Evolutionary conservation across 2,113 vertebrate species (phyloP).

Genomic region (Pleuronectes platessa): DNA sequence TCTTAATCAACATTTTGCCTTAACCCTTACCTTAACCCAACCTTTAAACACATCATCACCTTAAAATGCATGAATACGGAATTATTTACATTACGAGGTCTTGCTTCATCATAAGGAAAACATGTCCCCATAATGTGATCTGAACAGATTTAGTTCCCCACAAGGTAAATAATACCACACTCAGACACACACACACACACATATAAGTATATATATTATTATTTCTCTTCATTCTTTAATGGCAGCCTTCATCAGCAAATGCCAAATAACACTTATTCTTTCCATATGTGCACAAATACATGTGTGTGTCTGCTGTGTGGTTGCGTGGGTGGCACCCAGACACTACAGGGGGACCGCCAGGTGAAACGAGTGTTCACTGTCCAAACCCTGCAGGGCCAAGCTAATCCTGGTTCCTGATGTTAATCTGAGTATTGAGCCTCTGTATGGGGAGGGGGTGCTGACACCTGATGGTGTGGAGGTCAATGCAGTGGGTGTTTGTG

Average conservation of each 20-base stretch:
- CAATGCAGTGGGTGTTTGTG: slow-evolving; percentile 46
- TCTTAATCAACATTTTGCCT: neutral
- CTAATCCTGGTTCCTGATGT: slow-evolving; percentile 75
- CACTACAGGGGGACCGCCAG: slow-evolving; percentile 47
- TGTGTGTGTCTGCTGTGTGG: neutral
- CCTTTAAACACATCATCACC: too few species aligned
- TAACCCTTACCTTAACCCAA: neutral
- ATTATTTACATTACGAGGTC: too few species aligned
- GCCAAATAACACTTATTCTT: slow-evolving; percentile 23
- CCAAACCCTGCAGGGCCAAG: slow-evolving; percentile 66
- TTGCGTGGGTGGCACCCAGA: slow-evolving; percentile 45
- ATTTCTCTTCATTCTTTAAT: neutral
- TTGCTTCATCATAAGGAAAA: too few species aligned
- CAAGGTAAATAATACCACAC: too few species aligned
- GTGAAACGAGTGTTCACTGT: slow-evolving; percentile 69
- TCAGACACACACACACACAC: too few species aligned
- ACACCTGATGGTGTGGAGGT: slow-evolving; percentile 75
- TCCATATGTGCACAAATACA: neutral
- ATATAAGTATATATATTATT: too few species aligned
- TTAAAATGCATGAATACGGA: too few species aligned
- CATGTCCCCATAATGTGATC: too few species aligned
- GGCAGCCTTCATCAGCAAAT: slow-evolving; percentile 15
- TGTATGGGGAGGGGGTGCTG: slow-evolving; percentile 52
- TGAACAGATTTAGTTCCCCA: too few species aligned
- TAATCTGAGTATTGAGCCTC: slow-evolving; percentile 77